These are phyloP conservation scores for Rugalucina vietnamica DNA, from an alignment of 2,888 invertebrate genomes.

Conservation along the genomic window DNA sequence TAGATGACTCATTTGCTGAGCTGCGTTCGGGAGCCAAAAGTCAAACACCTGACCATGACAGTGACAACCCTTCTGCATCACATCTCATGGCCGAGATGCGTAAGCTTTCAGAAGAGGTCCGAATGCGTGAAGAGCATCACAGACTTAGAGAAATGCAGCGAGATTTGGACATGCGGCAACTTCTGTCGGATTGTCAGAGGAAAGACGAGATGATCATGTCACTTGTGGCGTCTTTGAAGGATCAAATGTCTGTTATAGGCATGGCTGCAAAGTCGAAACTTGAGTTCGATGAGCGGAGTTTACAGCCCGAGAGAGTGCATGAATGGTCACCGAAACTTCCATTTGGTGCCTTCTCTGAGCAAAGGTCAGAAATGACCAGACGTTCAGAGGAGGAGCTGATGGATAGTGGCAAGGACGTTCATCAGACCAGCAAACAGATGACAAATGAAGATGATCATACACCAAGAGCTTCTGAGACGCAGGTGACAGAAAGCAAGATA, in stretches of 20 bases:
- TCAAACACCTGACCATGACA: background rate
- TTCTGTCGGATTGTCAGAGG: background rate
- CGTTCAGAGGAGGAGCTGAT: background rate
- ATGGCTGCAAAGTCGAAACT: background rate
- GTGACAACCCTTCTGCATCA: background rate
- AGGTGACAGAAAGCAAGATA: background rate
- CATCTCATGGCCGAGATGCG: background rate
- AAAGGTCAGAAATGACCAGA: background rate
- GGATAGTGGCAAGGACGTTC: background rate
- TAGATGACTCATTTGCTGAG: background rate
- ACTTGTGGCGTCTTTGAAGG: background rate
- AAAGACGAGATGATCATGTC: background rate
- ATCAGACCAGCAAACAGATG: background rate
- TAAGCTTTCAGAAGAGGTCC: background rate
- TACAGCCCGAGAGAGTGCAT: background rate
- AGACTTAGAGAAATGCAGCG: background rate
- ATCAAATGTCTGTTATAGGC: background rate
- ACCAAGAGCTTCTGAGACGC: background rate
- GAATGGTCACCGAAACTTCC: background rate
- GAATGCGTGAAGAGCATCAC: background rate
- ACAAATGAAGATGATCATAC: background rate
- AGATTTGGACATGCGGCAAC: background rate
- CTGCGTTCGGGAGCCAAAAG: background rate
- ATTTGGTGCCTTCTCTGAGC: background rate
- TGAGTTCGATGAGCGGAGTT: background rate